Evolutionary conservation across 2,797 vertebrate genomes (phyloP).

Genomic region (Gallirallus australis): DNA sequence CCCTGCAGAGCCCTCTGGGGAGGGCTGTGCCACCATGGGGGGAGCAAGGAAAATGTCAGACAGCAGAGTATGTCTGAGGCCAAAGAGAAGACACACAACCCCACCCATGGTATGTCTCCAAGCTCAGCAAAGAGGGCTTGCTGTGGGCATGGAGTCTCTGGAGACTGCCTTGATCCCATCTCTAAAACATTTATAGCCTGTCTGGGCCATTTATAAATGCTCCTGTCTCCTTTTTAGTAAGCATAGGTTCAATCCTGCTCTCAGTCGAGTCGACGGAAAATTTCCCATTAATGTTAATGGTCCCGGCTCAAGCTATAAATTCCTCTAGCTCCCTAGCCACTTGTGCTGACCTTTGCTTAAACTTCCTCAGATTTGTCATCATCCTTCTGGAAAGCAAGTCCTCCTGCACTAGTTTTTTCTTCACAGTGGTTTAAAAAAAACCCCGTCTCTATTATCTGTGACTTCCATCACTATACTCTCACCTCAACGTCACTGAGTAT

Average conservation of each 20-base stretch:
- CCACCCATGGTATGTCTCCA: background rate
- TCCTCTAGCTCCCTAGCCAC: constrained; percentile 63
- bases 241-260: constrained; percentile 14
- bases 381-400: constrained; percentile 45
- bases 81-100: background rate
- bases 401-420: constrained; percentile 18
- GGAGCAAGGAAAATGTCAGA: background rate
- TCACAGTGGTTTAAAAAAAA: constrained; percentile 25
- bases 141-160: background rate
- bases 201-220: constrained; percentile 54
- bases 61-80: background rate
- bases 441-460: background rate
- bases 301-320: constrained; percentile 64
- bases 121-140: background rate
- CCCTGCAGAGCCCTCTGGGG: background rate
- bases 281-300: constrained; percentile 54
- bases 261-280: constrained; percentile 19
- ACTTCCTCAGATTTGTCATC: constrained; percentile 46
- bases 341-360: constrained; percentile 69
- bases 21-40: background rate
- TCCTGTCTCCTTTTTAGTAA: constrained; percentile 47
- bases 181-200: constrained; percentile 47
- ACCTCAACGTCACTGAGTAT: background rate
- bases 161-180: constrained; percentile 8
- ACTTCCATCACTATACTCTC: background rate